Percentiles rank a stretch among this genome's conserved stretches.
Evolutionary conservation across 2,888 invertebrate genomes (phyloP).

Genomic region (Eueremaeus valkanovi): DNA sequence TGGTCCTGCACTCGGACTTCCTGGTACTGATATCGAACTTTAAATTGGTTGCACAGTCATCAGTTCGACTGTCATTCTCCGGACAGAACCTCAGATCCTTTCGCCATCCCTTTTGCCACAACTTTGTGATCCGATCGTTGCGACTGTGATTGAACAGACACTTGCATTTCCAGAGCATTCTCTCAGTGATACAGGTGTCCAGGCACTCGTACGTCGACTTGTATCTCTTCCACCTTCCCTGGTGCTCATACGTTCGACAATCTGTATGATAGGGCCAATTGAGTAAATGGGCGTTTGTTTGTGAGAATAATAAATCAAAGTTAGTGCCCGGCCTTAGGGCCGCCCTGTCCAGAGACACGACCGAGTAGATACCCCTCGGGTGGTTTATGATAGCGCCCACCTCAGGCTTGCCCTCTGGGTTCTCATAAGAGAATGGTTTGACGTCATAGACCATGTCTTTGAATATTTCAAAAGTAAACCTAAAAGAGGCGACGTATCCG

Average conservation of each 20-base stretch:
- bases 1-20: not conserved
- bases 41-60: not conserved
- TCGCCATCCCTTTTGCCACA: not conserved
- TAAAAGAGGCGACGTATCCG: not conserved
- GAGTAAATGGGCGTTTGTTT: not conserved
- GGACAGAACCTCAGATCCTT: not conserved
- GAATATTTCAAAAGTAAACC: not conserved
- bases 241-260: not conserved
- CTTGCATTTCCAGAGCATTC: not conserved
- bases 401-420: not conserved
- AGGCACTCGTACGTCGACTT: constrained; percentile 18
- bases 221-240: not conserved
- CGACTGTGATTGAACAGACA: not conserved
- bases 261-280: not conserved
- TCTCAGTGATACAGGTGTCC: not conserved
- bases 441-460: not conserved
- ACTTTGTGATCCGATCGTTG: not conserved
- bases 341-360: constrained; percentile 1
- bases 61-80: not conserved
- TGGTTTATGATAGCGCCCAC: not conserved
- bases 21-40: not conserved
- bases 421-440: not conserved
- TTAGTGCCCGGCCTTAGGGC: not conserved
- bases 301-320: not conserved
- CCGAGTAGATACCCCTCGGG: not conserved